These are phyloP conservation scores for Drosophila pallidifrons DNA, from an alignment of 1,140 invertebrate genomes.

Conservation along the genomic window DNA sequence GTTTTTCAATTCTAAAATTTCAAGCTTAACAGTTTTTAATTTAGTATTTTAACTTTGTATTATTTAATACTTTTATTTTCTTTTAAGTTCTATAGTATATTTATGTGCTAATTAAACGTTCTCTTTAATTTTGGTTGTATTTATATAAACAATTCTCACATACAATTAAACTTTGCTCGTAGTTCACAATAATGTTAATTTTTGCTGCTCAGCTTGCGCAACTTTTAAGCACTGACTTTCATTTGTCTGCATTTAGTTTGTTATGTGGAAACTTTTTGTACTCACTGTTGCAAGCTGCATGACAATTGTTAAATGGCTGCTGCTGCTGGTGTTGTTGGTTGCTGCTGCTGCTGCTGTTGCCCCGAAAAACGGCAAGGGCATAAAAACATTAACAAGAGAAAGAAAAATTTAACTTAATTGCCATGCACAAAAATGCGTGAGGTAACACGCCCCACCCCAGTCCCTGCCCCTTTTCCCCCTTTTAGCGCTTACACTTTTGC, in stretches of 20 bases:
- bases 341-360: not conserved
- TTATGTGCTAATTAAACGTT: too few species aligned
- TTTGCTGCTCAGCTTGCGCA: not conserved
- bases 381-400: conserved; percentile 73
- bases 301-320: conserved; percentile 28
- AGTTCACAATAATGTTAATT: not conserved
- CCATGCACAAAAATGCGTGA: conserved; percentile 59
- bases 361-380: conserved; percentile 20
- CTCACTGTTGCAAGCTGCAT: conserved; percentile 31
- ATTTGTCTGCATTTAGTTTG: conserved; percentile 16
- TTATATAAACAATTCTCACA: too few species aligned
- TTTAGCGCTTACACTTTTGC: not conserved
- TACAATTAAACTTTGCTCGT: not conserved
- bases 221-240: conserved; percentile 1
- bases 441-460: conserved; percentile 28
- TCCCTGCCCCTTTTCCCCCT: not conserved
- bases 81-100: not conserved
- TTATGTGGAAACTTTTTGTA: conserved; percentile 14
- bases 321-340: not conserved
- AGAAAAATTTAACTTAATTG: conserved; percentile 82
- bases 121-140: not conserved
- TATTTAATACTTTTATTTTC: not conserved
- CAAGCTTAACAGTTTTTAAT: too few species aligned
- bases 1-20: too few species aligned
- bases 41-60: not conserved